Conservation (phyloP, 2,797 vertebrate genomes). For the Pampus argenteus region DNA sequence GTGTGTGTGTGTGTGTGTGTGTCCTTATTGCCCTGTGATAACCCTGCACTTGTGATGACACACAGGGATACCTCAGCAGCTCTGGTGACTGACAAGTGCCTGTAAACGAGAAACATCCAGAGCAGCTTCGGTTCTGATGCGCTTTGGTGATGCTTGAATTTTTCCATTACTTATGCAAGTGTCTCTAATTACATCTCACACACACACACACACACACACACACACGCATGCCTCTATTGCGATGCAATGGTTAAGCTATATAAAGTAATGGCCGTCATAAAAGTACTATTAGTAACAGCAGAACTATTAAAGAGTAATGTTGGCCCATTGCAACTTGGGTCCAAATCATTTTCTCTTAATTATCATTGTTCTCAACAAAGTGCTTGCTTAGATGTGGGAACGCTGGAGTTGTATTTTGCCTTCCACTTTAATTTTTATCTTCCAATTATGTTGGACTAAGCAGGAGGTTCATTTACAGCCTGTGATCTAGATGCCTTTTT, state of each 20-base stretch:
- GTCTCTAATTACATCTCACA: constrained; percentile 39
- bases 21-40: constrained; percentile 32
- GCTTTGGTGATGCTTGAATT: constrained; percentile 29
- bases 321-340: background rate
- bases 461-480: background rate
- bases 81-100: constrained; percentile 18
- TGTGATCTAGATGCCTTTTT: background rate
- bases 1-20: constrained; percentile 19
- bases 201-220: background rate
- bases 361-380: background rate
- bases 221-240: constrained; percentile 29
- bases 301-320: background rate
- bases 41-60: constrained; percentile 42
- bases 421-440: background rate
- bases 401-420: background rate
- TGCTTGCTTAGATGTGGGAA: background rate
- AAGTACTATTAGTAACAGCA: background rate
- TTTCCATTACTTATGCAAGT: constrained; percentile 43
- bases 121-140: constrained; percentile 28
- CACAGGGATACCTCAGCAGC: constrained; percentile 18
- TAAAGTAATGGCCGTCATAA: constrained; percentile 15
- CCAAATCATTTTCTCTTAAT: background rate
- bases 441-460: background rate
- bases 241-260: constrained; percentile 22
- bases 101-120: constrained; percentile 14